Evolutionary conservation across 2,113 vertebrate genomes (phyloP), one percentile per base, ranked within the genome.

Genomic region (Turdus rufiventris): DNA sequence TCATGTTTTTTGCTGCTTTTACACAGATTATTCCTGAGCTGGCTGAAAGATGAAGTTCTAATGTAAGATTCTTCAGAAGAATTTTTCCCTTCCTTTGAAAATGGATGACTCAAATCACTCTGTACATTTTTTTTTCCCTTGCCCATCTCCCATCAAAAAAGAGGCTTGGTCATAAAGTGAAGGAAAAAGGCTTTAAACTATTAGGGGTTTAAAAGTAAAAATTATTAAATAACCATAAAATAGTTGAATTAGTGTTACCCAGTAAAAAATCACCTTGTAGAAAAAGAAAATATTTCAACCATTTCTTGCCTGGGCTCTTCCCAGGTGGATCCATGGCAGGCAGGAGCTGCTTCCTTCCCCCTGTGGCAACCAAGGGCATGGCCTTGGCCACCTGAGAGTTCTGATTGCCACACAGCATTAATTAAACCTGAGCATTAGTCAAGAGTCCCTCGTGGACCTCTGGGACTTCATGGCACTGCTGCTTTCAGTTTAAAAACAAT

Each of bases 81-180:
- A 26, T 38, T 81, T 63, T 25, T 48, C 2, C 14, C 24, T 60
- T 65, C 36, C 16, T 85, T 87, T 77, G 29, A 17, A 74, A 94
- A 61, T 2, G 7, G 18, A 57, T 34, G 18, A 26, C 47, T 40
- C 6, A 14, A 9, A 47, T 40, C 2, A n/a, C 14, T 51, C 15
- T 28, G 17, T 20, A 42, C 18, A 23, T 19, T 38, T 14, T 63
- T 63, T 26, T 28, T 3, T 34, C 26, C 29, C 11, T 75, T 20
- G 7, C 15, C 33, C 7, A 29, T 38, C 28, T 80, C 79, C 58
- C 11, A 74, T 29, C 24, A 60, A 33, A 74, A 86, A 45, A 45
- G 3, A 23, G 2, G 0, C 34, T 82, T 70, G 31, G 18, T 1
- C 6, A 75, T 47, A 19, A 25, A 0, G 5, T 4, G 63, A n/a